Base-by-base conservation (phyloP, 2,113 vertebrate genomes). In the Aldabrachelys gigantea region DNA sequence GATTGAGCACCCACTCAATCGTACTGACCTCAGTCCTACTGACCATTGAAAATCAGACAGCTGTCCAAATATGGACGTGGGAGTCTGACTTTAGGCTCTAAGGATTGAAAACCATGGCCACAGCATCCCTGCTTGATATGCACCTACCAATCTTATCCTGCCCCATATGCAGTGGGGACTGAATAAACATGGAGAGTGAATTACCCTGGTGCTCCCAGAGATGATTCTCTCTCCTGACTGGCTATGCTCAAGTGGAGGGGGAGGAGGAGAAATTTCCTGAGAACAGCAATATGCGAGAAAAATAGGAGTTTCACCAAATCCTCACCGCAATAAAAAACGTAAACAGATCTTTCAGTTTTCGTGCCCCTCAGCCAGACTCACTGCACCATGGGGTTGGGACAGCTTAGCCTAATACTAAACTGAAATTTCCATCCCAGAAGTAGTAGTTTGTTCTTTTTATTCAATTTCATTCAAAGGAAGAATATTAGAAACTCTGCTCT, bases 401-500 rank as follows among this genome's bases (percentile, higher is more conserved):
- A 0, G 83, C 69, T 62, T 17, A 57, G 41, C 87, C 86, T 82
- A 41, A 10, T 0, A 0, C 84, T 7, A 38, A 88, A 72, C 85
- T 72, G 75, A 44, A 53, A 84, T 38, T 94, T 81, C 79, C 44
- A 82, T 88, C 54, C 69, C 80, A 47, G 82, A 4, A 38, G 52
- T 59, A 81, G 69, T 92, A 89, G 88, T 44, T 89, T 92, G 56
- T 81, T 88, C 82, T 97, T 95, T 91, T 83, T 89, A 14, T 78
- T 87, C 91, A 80, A 17, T 91, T 65, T 41, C 82, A 85, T 97
- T 94, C 84, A 22, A 87, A 76, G 86, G 89, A 87, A 76, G 85
- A 96, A 95, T 93, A 91, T 96, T 97, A 95, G 95, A 89, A 96
- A 95, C 90, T 98, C 98, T 97, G 97, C 98, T 99, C 98, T 98